A percentile compares a stretch with the other conserved stretches of the same genome.
Evolutionary conservation across 2,888 invertebrate species (phyloP).

Genomic region (Eulithis testata): DNA sequence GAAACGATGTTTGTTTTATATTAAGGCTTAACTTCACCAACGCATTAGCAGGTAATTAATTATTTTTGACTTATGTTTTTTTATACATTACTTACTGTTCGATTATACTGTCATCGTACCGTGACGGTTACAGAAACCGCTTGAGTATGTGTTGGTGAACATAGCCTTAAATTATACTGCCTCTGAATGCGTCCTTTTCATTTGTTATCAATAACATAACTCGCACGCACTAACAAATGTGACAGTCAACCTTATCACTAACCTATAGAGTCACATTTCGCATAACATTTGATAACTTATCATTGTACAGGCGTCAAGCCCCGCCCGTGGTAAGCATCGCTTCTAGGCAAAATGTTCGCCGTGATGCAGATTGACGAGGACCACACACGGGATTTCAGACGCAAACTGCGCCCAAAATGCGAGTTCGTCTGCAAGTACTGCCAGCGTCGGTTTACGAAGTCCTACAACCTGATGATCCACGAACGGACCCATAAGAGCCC

Average conservation of each 20-base stretch:
- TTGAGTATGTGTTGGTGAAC: not conserved
- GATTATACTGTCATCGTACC: not conserved
- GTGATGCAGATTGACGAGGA: conserved; percentile 96
- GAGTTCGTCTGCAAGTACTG: conserved; percentile 99
- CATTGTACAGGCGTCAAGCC: conserved; percentile 78
- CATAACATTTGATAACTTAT: conserved; percentile 74
- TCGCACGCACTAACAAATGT: conserved; percentile 33
- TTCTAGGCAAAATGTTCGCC: conserved; percentile 91
- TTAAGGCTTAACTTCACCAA: not conserved
- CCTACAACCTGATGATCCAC: conserved; percentile 99
- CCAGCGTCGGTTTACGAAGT: conserved; percentile 98
- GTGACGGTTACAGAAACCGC: not conserved
- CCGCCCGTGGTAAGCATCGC: conserved; percentile 80
- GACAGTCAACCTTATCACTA: conserved; percentile 47
- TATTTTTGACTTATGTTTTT: not conserved
- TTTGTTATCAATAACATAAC: conserved; percentile 33
- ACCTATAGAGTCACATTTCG: conserved; percentile 57
- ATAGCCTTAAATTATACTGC: not conserved
- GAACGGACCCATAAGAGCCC: conserved; percentile 98
- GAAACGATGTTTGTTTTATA: not conserved
- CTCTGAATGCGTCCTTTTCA: conserved; percentile 32
- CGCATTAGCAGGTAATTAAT: not conserved
- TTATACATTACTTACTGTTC: too few species aligned
- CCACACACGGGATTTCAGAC: conserved; percentile 93
- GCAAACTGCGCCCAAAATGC: conserved; percentile 96